These are phyloP conservation scores for Megaceryle maxima DNA, from an alignment of 2,113 vertebrate species.

Conservation along the genomic window DNA sequence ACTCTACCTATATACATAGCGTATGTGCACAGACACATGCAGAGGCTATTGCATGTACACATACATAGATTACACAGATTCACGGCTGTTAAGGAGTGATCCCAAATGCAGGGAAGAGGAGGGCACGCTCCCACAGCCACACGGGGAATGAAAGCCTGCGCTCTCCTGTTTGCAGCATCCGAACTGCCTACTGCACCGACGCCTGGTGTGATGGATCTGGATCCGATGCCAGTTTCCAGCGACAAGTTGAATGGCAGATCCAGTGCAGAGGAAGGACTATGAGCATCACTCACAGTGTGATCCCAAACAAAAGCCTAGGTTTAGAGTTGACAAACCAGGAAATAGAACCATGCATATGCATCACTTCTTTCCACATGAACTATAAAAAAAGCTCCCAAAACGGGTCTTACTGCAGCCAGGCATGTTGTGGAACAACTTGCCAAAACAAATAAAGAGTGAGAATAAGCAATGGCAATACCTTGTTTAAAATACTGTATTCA, in stretches of 20 bases:
- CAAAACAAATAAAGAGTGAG: neutral
- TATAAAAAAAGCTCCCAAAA: neutral
- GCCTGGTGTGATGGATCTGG: neutral
- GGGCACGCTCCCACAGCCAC: accelerated
- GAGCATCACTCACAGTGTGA: neutral
- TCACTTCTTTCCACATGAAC: neutral
- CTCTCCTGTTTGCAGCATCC: neutral
- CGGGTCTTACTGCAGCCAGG: neutral
- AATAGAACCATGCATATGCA: accelerated
- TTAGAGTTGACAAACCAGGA: neutral
- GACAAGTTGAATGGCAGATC: neutral
- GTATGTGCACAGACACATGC: accelerated
- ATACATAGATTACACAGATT: neutral
- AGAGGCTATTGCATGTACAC: neutral
- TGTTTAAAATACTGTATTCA: neutral
- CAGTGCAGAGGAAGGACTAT: neutral
- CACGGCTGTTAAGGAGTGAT: neutral
- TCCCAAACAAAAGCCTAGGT: neutral
- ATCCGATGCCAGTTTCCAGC: neutral
- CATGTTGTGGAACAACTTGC: neutral
- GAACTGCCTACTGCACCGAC: accelerated
- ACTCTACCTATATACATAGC: neutral
- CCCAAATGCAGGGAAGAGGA: neutral
- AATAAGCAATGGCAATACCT: neutral
- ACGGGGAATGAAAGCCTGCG: accelerated